Percentiles rank a stretch among this genome's conserved stretches.
phyloP scores from a whole-genome alignment of 1,140 invertebrate genomes.

The Sitodiplosis mosellana region DNA sequence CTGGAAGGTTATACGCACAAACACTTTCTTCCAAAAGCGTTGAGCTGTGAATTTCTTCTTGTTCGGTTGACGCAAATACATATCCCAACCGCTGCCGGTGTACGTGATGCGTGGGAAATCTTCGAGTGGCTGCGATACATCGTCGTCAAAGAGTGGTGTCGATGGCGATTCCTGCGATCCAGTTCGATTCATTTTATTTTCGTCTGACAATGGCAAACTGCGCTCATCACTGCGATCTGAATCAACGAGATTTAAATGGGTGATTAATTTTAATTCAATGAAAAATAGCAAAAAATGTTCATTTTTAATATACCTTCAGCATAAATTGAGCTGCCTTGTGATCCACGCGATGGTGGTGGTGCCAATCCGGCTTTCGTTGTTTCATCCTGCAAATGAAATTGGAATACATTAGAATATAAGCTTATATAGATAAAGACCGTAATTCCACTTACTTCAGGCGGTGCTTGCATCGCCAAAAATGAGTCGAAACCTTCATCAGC shows the following conservation, averaged over 20 bases:
- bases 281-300: background rate
- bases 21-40: slow-evolving; percentile 95
- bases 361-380: slow-evolving; percentile 44
- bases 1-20: slow-evolving; percentile 58
- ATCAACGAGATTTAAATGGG: too few species aligned
- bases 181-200: slow-evolving; percentile 23
- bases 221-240: background rate
- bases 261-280: too few species aligned
- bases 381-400: too few species aligned
- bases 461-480: slow-evolving; percentile 62
- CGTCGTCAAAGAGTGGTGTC: slow-evolving; percentile 87
- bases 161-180: slow-evolving; percentile 66
- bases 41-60: slow-evolving; percentile 98
- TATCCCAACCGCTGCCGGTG: slow-evolving; percentile 82
- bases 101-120: slow-evolving; percentile 72
- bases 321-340: slow-evolving; percentile 26
- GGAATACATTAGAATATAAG: too few species aligned
- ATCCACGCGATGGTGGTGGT: slow-evolving; percentile 44
- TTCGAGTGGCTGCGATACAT: slow-evolving; percentile 80
- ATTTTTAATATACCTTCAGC: slow-evolving; percentile 2
- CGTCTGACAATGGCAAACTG: background rate
- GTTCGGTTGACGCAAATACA: slow-evolving; percentile 87
- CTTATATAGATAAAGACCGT: background rate
- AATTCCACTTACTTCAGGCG: slow-evolving; percentile 22
- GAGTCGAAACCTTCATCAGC: slow-evolving; percentile 56